Base-by-base conservation (phyloP, 2,888 invertebrate species). In the Phaonia tiefii region DNA sequence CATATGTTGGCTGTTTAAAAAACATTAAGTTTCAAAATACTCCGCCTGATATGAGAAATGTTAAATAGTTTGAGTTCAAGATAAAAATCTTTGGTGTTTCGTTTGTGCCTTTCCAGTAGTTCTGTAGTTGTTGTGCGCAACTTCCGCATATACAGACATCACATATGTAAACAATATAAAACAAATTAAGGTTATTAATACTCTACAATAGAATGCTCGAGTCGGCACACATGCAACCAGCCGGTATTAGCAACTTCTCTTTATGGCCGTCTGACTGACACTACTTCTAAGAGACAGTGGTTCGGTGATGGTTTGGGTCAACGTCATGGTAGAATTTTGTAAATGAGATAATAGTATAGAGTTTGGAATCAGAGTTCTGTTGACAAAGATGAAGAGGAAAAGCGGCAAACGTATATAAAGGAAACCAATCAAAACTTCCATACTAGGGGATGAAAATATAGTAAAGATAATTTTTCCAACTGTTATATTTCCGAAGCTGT, bases 131-230 rank as follows among this genome's bases (percentile, higher is more conserved):
- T 10, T 39, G 37, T 78, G 75, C 67, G 63, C 31, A 31, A 78
- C 81, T 81, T 81, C 81, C 81, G 81, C 76, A 81, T 75, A 42
- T 54, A 46, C 84, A n/a, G n/a, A 78, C 66, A 31, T 3, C 31
- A 46, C 84, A 80, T 73, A 81, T 84, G 84, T 83, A 82, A 85
- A 83, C 83, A 82, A 85, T 79, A 85, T 79, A 86, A 85, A 84
- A 83, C 74, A 83, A 82, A 71, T 82, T 77, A 77, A 74, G 71
- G 65, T 51, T 77, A 79, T 71, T 76, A 80, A 83, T 83, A 80
- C 58, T 74, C 60, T 63, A 51, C 60, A 31, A 17, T n/a, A 26
- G 67, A 31, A 42, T 71, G 69, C 73, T 51, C 49, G 58, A 69
- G 69, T 81, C 79, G 56, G 42, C 44, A 7, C 75, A 83, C 82